A percentile compares a stretch with the other conserved stretches of the same genome.
phyloP scores from a whole-genome alignment of 2,888 invertebrate genomes.

The Prenolepis imparis region DNA sequence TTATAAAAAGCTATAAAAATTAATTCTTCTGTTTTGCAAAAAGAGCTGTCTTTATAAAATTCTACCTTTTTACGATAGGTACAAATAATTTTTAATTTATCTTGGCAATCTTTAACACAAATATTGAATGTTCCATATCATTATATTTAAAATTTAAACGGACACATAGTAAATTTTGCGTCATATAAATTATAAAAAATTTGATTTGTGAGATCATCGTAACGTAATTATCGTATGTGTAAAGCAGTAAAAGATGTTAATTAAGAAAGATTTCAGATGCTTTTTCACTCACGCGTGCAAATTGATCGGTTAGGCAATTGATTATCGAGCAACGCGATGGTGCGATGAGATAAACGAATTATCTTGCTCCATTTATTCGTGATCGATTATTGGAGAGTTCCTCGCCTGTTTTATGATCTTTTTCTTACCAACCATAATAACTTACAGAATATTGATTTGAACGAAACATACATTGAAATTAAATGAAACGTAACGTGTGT shows the following conservation, averaged over 20 bases:
- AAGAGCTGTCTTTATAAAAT: background rate
- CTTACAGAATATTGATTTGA: background rate
- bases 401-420: background rate
- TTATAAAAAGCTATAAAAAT: background rate
- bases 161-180: background rate
- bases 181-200: background rate
- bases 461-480: background rate
- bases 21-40: background rate
- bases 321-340: background rate
- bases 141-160: background rate
- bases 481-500: background rate
- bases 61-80: too few relatives aligned
- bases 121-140: background rate
- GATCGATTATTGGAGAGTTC: background rate
- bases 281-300: background rate
- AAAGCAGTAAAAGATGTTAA: background rate
- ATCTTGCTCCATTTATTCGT: conserved; percentile 1
- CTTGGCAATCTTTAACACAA: background rate
- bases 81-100: background rate
- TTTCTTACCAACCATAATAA: background rate
- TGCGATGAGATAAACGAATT: background rate
- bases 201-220: background rate
- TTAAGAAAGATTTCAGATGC: background rate
- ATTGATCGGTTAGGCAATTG: background rate
- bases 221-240: background rate